Evolutionary conservation across 2,113 vertebrate genomes (phyloP), one percentile per base, ranked within the genome.

Genomic region (Hyaena hyaena): DNA sequence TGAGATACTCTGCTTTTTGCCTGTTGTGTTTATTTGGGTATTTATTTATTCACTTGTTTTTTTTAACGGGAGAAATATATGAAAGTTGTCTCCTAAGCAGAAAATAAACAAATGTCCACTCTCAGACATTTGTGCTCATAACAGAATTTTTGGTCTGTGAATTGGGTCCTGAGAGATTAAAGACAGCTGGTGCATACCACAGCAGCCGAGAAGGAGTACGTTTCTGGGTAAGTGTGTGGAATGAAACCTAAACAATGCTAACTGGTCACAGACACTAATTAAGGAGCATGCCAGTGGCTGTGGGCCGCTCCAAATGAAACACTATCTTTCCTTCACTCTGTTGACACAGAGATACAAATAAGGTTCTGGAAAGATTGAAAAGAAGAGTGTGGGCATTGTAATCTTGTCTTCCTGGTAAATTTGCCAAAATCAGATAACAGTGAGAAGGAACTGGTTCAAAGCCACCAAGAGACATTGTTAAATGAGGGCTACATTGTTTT

Each of bases 21-120:
- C 63, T 90, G 26, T 85, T 69, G 50, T 58, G 55, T 93, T 93
- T 76, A 16, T 94, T 84, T 80, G 45, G 15, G 39, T 94, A 80
- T 90, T 92, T 85, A 50, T 82, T 76, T 69, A 87, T 90, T 45
- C n/a, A 53, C 35, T 85, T 87, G 71, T 66, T 96, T 90, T 90
- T 96, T 87, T 81, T 95, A 85, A 95, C 71, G 96, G 50, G 43
- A 81, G 31, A 80, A 68, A 93, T 91, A 48, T 58, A 83, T 69
- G 50, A 83, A 97, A 66, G 33, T 96, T 96, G 87, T 93, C 80
- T 93, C 65, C 94, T 96, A 95, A 95, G 88, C 69, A 96, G 83
- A 96, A 96, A 90, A 94, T 90, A 96, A 98, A 97, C 79, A 97
- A 97, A 98, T 95, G 76, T 65, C 33, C 26, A 50, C 81, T 77